phyloP scores from a whole-genome alignment of 2,888 invertebrate species.

The Abrostola tripartita region DNA sequence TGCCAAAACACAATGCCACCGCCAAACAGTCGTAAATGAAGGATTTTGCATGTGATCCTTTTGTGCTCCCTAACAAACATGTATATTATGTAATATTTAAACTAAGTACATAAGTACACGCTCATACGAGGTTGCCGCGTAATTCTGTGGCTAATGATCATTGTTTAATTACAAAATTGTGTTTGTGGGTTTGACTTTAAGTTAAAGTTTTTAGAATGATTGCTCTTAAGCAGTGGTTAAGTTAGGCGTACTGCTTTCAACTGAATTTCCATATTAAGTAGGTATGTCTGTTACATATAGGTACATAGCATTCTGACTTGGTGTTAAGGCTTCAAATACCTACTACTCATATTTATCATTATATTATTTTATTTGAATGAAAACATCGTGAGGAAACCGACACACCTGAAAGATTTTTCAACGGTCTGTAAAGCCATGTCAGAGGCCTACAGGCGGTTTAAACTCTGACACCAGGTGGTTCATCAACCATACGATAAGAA shows the following conservation, averaged over 20 bases:
- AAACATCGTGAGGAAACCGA: no score
- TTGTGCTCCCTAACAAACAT: conserved; percentile 42
- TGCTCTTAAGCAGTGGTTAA: conserved; percentile 14
- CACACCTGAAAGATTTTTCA: no score
- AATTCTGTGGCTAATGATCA: conserved; percentile 41
- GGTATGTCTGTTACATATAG: no score
- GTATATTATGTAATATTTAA: conserved; percentile 44
- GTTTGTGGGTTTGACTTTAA: conserved; percentile 34
- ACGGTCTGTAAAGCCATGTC: no score
- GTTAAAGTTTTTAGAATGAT: conserved; percentile 30
- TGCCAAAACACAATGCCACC: conserved; percentile 39
- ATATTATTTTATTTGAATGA: no score
- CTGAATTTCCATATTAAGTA: neutral
- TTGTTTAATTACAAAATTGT: conserved; percentile 48
- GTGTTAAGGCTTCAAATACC: neutral
- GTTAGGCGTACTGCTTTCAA: neutral
- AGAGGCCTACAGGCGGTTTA: no score
- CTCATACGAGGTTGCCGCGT: conserved; percentile 12
- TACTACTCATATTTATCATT: no score
- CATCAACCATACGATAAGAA: no score
- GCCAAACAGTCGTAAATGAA: conserved; percentile 53
- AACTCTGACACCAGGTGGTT: no score
- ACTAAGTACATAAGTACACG: conserved; percentile 5
- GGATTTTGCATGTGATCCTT: conserved; percentile 47
- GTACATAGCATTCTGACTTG: neutral